These are phyloP conservation scores for Hirundichthys speculiger DNA, from an alignment of 2,113 vertebrate genomes.

Conservation along the genomic window DNA sequence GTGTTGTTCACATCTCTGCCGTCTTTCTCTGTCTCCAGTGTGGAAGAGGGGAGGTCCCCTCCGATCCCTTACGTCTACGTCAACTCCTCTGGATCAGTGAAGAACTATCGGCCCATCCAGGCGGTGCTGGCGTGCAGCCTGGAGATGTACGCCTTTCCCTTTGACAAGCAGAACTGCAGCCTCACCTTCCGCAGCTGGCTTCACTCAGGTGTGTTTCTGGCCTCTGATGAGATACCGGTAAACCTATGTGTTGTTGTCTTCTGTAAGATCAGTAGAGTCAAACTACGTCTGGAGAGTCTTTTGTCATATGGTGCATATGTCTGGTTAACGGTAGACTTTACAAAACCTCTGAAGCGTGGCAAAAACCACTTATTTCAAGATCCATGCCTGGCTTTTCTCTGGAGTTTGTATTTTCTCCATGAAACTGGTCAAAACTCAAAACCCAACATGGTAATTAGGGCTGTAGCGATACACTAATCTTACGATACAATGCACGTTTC, in stretches of 20 bases:
- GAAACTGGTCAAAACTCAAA: no score
- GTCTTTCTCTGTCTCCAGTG: slow-evolving; percentile 60
- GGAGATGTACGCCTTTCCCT: slow-evolving; percentile 85
- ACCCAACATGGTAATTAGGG: no score
- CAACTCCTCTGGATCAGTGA: slow-evolving; percentile 85
- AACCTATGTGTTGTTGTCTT: background rate
- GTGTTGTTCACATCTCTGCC: background rate
- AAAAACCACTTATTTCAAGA: no score
- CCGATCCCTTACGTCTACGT: slow-evolving; percentile 86
- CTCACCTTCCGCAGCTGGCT: slow-evolving; percentile 85
- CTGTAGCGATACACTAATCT: no score
- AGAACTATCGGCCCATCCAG: slow-evolving; percentile 85
- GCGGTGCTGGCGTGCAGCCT: slow-evolving; percentile 84
- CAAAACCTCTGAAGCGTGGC: no score
- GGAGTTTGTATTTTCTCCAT: no score
- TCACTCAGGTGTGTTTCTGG: slow-evolving; percentile 77
- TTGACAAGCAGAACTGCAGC: slow-evolving; percentile 86
- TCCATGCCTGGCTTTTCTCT: no score
- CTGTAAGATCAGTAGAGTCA: no score
- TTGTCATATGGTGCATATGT: no score
- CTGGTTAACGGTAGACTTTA: no score
- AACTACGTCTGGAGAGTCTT: no score
- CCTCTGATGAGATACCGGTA: background rate
- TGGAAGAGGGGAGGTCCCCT: slow-evolving; percentile 81
- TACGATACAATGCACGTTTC: no score